Percentiles rank a stretch among this genome's conserved stretches.
These are phyloP conservation scores for Oligia latruncula DNA, from an alignment of 2,888 invertebrate genomes.

Conservation along the genomic window DNA sequence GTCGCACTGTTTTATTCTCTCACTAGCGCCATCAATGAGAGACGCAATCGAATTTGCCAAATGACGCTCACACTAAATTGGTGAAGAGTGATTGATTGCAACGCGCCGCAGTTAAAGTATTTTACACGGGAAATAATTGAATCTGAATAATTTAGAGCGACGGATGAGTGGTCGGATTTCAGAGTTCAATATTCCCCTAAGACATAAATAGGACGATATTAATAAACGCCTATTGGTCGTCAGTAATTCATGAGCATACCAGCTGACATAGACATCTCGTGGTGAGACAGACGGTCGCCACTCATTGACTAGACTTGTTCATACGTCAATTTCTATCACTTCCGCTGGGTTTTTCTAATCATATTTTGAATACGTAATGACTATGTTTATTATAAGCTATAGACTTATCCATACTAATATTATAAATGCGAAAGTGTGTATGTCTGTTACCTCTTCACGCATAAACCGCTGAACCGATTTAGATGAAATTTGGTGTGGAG, in stretches of 20 bases:
- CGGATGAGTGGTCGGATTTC: constrained; percentile 52
- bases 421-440: too few relatives aligned
- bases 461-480: too few relatives aligned
- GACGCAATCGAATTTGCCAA: constrained; percentile 88
- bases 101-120: constrained; percentile 79
- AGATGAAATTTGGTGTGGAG: too few relatives aligned
- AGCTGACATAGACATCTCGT: constrained; percentile 45
- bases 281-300: constrained; percentile 53
- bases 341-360: constrained; percentile 43
- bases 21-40: constrained; percentile 81
- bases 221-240: constrained; percentile 57
- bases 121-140: constrained; percentile 82
- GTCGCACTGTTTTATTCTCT: constrained; percentile 85
- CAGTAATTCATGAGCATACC: constrained; percentile 57
- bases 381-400: constrained; percentile 1
- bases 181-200: constrained; percentile 49
- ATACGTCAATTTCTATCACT: constrained; percentile 40
- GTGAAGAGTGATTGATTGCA: constrained; percentile 87
- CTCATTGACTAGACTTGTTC: constrained; percentile 41
- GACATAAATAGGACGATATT: constrained; percentile 58
- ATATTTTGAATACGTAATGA: constrained; percentile 20
- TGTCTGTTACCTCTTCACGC: too few relatives aligned
- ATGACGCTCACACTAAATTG: constrained; percentile 87
- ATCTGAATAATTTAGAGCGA: constrained; percentile 80
- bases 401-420: not conserved